phyloP scores from a whole-genome alignment of 2,888 invertebrate species.

The Agriopis aurantiaria region DNA sequence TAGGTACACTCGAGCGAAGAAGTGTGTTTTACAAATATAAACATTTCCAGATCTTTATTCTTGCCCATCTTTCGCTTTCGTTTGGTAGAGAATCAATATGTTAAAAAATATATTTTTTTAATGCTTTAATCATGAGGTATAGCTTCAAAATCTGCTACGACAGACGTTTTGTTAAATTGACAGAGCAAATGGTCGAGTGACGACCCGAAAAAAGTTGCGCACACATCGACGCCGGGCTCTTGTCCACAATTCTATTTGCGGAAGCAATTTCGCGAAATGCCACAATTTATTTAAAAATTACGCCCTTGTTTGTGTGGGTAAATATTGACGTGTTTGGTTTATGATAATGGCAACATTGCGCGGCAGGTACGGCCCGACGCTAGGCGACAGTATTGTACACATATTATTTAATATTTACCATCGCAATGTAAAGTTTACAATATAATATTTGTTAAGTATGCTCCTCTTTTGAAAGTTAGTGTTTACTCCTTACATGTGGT shows the following conservation, averaged over 20 bases:
- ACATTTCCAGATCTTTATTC: slow-evolving; percentile 38
- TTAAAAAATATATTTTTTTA: background rate
- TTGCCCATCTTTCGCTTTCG: slow-evolving; percentile 6
- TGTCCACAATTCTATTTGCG: slow-evolving; percentile 83
- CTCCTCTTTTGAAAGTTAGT: slow-evolving; percentile 82
- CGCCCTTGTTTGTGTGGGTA: slow-evolving; percentile 85
- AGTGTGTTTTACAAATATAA: slow-evolving; percentile 28
- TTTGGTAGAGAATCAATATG: background rate
- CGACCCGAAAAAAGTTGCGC: slow-evolving; percentile 76
- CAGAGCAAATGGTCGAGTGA: slow-evolving; percentile 65
- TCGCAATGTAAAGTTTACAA: slow-evolving; percentile 83
- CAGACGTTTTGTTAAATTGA: slow-evolving; percentile 53
- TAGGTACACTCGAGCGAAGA: slow-evolving; percentile 28
- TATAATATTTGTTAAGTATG: slow-evolving; percentile 85
- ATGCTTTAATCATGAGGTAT: background rate
- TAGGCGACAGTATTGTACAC: slow-evolving; percentile 82
- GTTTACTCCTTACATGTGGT: slow-evolving; percentile 77
- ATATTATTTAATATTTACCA: slow-evolving; percentile 85
- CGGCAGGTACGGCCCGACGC: slow-evolving; percentile 74
- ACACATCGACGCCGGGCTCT: slow-evolving; percentile 73
- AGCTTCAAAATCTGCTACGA: background rate
- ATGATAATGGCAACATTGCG: slow-evolving; percentile 86
- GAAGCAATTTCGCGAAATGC: slow-evolving; percentile 85
- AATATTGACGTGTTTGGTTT: slow-evolving; percentile 87
- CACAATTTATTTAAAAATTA: slow-evolving; percentile 88